Conservation (phyloP, 2,888 invertebrate species). For the Falcaria lacertinaria region DNA sequence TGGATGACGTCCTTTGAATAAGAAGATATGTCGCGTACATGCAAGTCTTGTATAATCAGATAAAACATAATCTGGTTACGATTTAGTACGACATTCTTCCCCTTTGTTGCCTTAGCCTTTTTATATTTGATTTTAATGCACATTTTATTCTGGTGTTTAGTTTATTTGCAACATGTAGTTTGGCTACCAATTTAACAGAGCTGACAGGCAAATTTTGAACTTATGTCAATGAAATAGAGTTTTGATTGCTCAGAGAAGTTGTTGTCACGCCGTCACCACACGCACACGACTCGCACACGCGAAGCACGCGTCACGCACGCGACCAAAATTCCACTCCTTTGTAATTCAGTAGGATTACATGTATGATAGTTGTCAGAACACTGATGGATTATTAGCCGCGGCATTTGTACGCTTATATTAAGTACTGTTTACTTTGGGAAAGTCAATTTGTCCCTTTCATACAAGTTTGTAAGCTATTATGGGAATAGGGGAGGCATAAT, state of each 20-base stretch:
- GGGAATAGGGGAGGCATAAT: too few species aligned
- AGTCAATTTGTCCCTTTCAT: not conserved
- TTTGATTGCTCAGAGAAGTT: too few species aligned
- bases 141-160: not conserved
- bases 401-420: not conserved
- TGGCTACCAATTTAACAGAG: not conserved
- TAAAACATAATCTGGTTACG: too few species aligned
- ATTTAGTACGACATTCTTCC: too few species aligned
- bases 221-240: not conserved
- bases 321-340: slow-evolving; percentile 9
- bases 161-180: not conserved
- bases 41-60: too few species aligned
- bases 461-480: too few species aligned
- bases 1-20: too few species aligned
- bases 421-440: not conserved
- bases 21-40: too few species aligned
- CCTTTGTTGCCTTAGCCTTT: not conserved
- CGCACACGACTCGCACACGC: not conserved
- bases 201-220: not conserved
- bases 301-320: slow-evolving; percentile 6
- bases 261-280: not conserved
- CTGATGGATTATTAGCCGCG: not conserved
- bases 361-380: slow-evolving; percentile 18
- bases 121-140: not conserved
- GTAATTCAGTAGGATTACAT: slow-evolving; percentile 22